Conservation (phyloP, 2,888 invertebrate genomes). For the Mythimna impura region DNA sequence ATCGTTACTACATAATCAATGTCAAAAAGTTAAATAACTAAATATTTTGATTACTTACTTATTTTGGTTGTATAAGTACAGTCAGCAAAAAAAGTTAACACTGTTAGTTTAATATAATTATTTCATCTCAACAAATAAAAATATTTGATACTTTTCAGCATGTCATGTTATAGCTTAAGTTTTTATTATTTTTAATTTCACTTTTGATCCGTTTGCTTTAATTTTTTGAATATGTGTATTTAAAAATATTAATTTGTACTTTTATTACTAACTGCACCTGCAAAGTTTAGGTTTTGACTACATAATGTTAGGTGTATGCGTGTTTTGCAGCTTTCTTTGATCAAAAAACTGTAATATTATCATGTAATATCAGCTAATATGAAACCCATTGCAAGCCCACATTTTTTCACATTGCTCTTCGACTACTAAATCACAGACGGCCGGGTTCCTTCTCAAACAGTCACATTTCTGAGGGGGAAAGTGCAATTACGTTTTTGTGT, state of each 20-base stretch:
- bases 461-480: constrained; percentile 36
- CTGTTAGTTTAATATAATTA: too few species aligned
- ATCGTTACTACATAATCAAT: background rate
- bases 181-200: too few species aligned
- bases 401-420: background rate
- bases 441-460: constrained; percentile 8
- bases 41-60: too few species aligned
- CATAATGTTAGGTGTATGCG: too few species aligned
- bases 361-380: background rate
- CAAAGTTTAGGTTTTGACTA: background rate
- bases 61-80: too few species aligned
- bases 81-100: background rate
- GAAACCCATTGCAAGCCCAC: background rate
- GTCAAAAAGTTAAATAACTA: too few species aligned
- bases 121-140: too few species aligned
- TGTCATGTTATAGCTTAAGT: background rate
- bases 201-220: too few species aligned
- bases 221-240: too few species aligned
- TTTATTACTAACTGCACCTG: background rate
- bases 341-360: too few species aligned
- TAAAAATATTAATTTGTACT: too few species aligned
- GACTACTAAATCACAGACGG: constrained; percentile 11
- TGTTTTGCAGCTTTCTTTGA: background rate
- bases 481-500: constrained; percentile 55
- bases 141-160: too few species aligned